Percentiles rank a stretch among this genome's conserved stretches.
Conservation (phyloP, 2,797 vertebrate species). For the Gouania willdenowi region DNA sequence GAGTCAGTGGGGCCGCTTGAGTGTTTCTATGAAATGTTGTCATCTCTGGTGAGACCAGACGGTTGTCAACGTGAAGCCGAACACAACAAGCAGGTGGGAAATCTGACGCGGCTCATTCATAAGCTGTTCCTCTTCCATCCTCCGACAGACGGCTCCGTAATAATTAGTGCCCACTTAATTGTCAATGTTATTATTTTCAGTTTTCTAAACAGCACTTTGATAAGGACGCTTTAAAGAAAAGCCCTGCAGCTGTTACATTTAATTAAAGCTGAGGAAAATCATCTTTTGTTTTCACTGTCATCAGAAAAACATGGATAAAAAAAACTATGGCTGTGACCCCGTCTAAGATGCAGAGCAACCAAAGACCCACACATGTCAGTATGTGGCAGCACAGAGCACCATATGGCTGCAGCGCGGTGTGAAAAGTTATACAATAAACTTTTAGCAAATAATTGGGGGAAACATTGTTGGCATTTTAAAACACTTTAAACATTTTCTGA, state of each 20-base stretch:
- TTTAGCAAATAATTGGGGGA: no score
- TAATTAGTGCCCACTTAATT: conserved; percentile 18
- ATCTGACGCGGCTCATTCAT: neutral
- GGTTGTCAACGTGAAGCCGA: conserved; percentile 10
- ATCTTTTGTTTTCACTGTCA: no score
- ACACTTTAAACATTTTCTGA: no score
- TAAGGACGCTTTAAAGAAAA: neutral
- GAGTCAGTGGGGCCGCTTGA: no score
- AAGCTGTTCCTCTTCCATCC: neutral
- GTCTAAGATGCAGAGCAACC: no score
- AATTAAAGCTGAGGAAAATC: conserved; percentile 23
- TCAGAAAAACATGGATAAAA: no score
- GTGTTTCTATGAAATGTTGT: conserved; percentile 5
- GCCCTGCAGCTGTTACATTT: neutral
- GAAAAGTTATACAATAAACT: no score
- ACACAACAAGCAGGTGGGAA: neutral
- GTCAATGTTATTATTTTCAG: conserved; percentile 5
- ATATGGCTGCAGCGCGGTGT: no score
- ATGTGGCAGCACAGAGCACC: no score
- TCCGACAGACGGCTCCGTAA: neutral
- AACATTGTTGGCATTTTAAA: no score
- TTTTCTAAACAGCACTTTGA: neutral
- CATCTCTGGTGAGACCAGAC: conserved; percentile 18
- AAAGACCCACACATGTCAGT: no score
- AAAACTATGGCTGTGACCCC: no score